Conservation (phyloP, 2,113 vertebrate genomes). For the Sinocyclocheilus anophthalmus region DNA sequence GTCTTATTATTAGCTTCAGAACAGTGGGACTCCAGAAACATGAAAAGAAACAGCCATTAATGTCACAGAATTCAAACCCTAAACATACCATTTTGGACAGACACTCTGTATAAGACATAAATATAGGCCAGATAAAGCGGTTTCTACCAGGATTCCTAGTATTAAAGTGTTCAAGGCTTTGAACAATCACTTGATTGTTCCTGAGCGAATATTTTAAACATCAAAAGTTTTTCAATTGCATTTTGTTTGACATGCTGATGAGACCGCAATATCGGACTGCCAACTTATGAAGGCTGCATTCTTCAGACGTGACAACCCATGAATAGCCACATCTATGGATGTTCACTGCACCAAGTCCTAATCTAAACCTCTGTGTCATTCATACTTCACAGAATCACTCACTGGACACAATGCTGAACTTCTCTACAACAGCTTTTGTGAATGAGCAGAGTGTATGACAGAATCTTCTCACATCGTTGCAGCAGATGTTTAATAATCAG, state of each 20-base stretch:
- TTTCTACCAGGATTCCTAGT: background rate
- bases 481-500: slow-evolving; percentile 16
- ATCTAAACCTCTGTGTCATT: slow-evolving; percentile 54
- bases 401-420: slow-evolving; percentile 52
- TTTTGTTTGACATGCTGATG: slow-evolving; percentile 46
- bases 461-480: background rate
- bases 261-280: slow-evolving; percentile 44
- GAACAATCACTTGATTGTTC: slow-evolving; percentile 34
- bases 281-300: slow-evolving; percentile 60
- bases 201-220: background rate
- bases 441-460: background rate
- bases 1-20: background rate
- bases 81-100: background rate
- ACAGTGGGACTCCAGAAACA: slow-evolving; percentile 10
- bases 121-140: background rate
- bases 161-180: background rate
- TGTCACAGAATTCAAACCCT: slow-evolving; percentile 1
- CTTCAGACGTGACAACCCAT: slow-evolving; percentile 60
- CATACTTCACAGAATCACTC: slow-evolving; percentile 43
- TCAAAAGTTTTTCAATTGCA: slow-evolving; percentile 37
- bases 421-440: background rate
- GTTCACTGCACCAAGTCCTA: slow-evolving; percentile 57
- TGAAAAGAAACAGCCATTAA: slow-evolving; percentile 23
- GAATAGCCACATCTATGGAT: slow-evolving; percentile 63
- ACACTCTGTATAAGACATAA: background rate